Percentiles rank a stretch among this genome's conserved stretches.
These are phyloP conservation scores for Stegana nigrithorax DNA, from an alignment of 2,888 invertebrate species.

Conservation along the genomic window DNA sequence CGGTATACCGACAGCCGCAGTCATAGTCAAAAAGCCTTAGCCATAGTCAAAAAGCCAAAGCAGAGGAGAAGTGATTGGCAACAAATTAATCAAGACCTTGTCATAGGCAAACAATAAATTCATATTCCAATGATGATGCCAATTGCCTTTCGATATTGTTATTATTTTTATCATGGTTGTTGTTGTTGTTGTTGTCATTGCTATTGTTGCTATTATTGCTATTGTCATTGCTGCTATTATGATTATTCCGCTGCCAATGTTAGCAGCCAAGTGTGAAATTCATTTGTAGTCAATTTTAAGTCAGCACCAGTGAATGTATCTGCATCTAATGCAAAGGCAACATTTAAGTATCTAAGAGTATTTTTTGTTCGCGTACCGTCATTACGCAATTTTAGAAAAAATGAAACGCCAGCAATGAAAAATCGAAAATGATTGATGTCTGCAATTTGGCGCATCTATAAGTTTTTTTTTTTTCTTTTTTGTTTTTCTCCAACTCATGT, in stretches of 20 bases:
- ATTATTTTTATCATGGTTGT: background rate
- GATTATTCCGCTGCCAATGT: too few species aligned
- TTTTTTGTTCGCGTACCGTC: background rate
- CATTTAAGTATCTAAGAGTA: background rate
- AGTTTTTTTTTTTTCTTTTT: constrained; percentile 12
- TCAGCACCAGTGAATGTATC: background rate
- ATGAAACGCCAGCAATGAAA: background rate
- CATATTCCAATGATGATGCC: background rate
- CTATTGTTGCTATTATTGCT: background rate
- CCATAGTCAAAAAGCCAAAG: background rate
- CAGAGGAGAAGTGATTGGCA: constrained; percentile 52
- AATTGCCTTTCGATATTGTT: background rate
- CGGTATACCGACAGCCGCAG: constrained; percentile 17
- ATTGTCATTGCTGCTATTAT: background rate
- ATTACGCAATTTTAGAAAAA: constrained; percentile 41
- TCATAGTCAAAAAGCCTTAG: constrained; percentile 17
- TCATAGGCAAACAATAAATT: constrained; percentile 26
- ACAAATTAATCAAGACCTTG: constrained; percentile 60
- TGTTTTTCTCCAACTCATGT: constrained; percentile 23
- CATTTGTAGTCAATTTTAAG: background rate
- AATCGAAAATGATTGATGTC: constrained; percentile 50
- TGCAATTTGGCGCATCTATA: constrained; percentile 58
- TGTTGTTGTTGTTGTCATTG: background rate
- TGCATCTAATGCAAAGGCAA: background rate
- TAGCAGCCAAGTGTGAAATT: constrained; percentile 2